Evolutionary conservation across 1,140 invertebrate species (phyloP), one percentile per base, ranked within the genome.

Genomic region (Pinna nobilis): DNA sequence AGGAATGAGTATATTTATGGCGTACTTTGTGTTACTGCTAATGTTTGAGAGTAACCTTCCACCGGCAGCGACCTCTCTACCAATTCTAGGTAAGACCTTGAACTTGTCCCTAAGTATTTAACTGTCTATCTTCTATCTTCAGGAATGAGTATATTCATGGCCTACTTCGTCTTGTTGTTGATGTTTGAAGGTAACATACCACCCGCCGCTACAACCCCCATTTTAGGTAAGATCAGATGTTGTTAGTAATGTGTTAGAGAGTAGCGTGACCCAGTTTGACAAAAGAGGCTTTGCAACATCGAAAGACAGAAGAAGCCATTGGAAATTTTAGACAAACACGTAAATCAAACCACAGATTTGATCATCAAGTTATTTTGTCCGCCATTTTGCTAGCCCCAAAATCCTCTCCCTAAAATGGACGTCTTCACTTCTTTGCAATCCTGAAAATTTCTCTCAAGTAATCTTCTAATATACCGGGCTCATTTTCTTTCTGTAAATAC

Each of bases 121-220:
- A 35, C 11, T 59, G 55, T 59, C 55, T 72, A 33, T 71, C 30
- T 35, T 70, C 50, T 65, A 44, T 70, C 82, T 67, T 76, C 67
- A 89, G 89, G 89, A 70, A 88, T 89, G 79, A 89, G 87, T 76
- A 86, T 89, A 69, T 89, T 89, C 78, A 84, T 88, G 63, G 87
- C 87, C 49, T 89, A 88, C 81, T 88, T 89, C 81, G 70, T 89
- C 18, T 72, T 88, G 25, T 70, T 88, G 63, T 75, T 87, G 53
- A 76, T 88, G 72, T 80, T 88, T 71, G 82, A 85, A 64, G 73
- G 80, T 70, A 86, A 80, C 70, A 79, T 88, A 28, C 88, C 88
- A 39, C 86, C 86, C 15, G 83, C 86, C 23, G 83, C 86, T 20
- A 77, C 81, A 23, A 77, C 82, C 23, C 88, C 88, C 50, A 83